Evolutionary conservation across 2,888 invertebrate species (phyloP).

Genomic region (Parasteatoda lunata): DNA sequence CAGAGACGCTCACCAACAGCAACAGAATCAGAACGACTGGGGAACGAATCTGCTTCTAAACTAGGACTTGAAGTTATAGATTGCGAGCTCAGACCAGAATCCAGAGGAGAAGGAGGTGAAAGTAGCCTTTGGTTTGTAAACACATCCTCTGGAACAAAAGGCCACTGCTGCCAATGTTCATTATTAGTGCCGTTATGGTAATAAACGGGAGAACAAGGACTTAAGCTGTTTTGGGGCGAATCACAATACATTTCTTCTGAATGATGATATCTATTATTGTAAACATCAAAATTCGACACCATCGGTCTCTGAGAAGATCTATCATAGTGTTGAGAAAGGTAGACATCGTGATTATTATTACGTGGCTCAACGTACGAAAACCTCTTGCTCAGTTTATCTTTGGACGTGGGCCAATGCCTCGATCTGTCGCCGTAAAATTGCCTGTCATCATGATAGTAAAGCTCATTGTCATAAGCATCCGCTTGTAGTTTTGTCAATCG

Average conservation of each 20-base stretch:
- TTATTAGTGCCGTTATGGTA: constrained; percentile 20
- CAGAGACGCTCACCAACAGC: constrained; percentile 3
- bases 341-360: background rate
- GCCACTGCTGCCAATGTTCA: constrained; percentile 52
- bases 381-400: constrained; percentile 7
- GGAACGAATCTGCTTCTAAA: constrained; percentile 40
- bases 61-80: constrained; percentile 68
- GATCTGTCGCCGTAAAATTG: background rate
- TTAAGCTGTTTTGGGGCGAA: background rate
- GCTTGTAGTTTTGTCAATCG: constrained; percentile 7
- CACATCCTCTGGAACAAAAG: background rate
- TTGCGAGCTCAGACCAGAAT: constrained; percentile 68
- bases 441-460: constrained; percentile 4
- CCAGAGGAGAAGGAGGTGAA: constrained; percentile 60
- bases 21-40: background rate
- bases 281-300: constrained; percentile 1
- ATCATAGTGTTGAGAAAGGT: background rate
- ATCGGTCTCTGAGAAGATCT: background rate
- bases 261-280: background rate
- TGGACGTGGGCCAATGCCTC: background rate
- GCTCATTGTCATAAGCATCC: constrained; percentile 22
- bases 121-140: constrained; percentile 17
- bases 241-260: constrained; percentile 16
- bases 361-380: constrained; percentile 36
- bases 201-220: background rate